Evolutionary conservation across 2,888 invertebrate genomes (phyloP), one percentile per base, ranked within the genome.

Genomic region (Protonemura montana): DNA sequence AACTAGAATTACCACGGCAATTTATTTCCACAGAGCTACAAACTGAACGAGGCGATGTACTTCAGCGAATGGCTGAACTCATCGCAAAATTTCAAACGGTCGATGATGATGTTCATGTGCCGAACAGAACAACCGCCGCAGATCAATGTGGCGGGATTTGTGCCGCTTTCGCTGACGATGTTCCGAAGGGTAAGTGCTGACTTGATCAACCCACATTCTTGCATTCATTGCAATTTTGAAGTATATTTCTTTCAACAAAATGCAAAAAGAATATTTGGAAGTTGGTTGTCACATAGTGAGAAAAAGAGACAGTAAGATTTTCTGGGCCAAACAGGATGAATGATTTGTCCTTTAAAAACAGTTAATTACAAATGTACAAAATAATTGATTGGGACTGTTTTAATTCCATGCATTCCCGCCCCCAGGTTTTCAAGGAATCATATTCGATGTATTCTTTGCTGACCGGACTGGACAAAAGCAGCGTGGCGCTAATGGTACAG

Each of bases 41-140:
- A 83, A 0, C 42, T 83, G 41, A 83, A 83, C 21, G 83, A 83
- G 26, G 83, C 83, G 28, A 42, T 83, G n/a, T 83, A 83, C 83
- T 41, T 42, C 83, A 27, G 26, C 26, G 25, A 83, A 13, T 83
- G 83, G 83, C 10, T 42, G 27, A 59, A 83, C 25, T 25, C 41
- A 5, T 42, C 83, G 21, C 25, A 2, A 13, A 25, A n/a, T 59
- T 83, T 42, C 21, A 83, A 83, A 28, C n/a, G 26, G 2, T 83
- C 42, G 25, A 83, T 83, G 42, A 25, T 25, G 42, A 83, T 83
- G 30, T 25, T 83, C 59, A 42, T 83, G 83, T 26, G n/a, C 16
- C n/a, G 42, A 27, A 26, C 42, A 25, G 26, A 25, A 7, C 41
- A 59, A 25, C 83, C 83, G 1, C 21, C 28, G 41, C 42, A 42